Percentiles rank a stretch among this genome's conserved stretches.
These are phyloP conservation scores for Pelecanus crispus DNA, from an alignment of 2,113 vertebrate genomes.

Conservation along the genomic window DNA sequence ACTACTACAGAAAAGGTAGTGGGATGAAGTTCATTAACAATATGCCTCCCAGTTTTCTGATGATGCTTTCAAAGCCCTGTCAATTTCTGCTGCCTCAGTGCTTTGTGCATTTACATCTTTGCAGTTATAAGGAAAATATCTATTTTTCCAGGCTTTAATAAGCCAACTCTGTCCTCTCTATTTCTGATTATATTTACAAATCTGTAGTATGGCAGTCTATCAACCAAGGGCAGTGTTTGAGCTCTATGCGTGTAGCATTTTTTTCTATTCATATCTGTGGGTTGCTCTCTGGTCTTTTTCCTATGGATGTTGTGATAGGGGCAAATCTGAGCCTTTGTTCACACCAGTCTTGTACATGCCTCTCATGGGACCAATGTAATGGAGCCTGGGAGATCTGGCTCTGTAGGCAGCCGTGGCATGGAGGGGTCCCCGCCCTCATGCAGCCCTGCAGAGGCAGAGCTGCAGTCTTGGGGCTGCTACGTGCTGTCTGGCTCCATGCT, in stretches of 20 bases:
- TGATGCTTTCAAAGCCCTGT: neutral
- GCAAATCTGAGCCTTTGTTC: neutral
- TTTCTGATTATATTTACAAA: neutral
- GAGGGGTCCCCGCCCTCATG: neutral
- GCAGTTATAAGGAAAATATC: neutral
- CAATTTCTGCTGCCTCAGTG: neutral
- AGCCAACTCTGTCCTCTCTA: neutral
- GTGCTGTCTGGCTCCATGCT: neutral
- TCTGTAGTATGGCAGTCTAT: neutral
- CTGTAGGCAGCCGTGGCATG: accelerated
- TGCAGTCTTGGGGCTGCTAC: accelerated
- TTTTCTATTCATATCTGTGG: neutral
- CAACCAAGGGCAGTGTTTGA: neutral
- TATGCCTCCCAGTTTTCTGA: neutral
- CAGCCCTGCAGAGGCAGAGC: neutral
- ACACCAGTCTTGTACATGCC: accelerated
- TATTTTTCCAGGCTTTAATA: neutral
- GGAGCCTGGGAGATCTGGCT: accelerated
- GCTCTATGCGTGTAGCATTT: neutral
- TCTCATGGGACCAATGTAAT: accelerated
- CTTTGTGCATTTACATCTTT: neutral
- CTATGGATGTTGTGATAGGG: neutral
- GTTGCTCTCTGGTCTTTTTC: neutral
- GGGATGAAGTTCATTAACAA: neutral
- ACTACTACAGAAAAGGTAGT: neutral